phyloP scores from a whole-genome alignment of 2,888 invertebrate species.

The Dasysyrphus tricinctus region DNA sequence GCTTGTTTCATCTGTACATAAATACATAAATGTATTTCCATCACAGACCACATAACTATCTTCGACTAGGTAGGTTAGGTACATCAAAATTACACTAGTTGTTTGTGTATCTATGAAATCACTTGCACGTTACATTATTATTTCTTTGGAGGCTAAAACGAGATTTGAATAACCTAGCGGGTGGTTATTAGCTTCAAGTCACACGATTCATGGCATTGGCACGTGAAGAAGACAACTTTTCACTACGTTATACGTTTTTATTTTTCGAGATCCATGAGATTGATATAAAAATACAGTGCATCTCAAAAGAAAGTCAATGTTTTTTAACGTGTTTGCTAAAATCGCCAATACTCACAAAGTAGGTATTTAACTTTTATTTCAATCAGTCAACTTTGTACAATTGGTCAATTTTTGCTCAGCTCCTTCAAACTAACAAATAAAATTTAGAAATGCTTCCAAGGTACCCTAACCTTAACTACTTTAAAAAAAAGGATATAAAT shows the following conservation, averaged over 20 bases:
- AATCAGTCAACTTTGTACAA: too few species aligned
- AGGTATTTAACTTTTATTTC: too few species aligned
- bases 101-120: constrained; percentile 39
- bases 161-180: constrained; percentile 59
- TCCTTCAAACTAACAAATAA: too few species aligned
- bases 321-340: neutral
- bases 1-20: constrained; percentile 43
- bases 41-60: neutral
- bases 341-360: too few species aligned
- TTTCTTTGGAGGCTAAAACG: constrained; percentile 51
- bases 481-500: too few species aligned
- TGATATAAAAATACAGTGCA: neutral
- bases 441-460: too few species aligned
- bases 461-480: too few species aligned
- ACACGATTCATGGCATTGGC: constrained; percentile 49
- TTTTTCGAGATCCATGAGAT: neutral
- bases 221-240: constrained; percentile 52
- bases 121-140: constrained; percentile 49
- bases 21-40: neutral
- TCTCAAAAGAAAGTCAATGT: neutral
- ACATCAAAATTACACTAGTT: constrained; percentile 4
- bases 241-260: neutral
- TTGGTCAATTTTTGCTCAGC: too few species aligned
- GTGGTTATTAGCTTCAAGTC: constrained; percentile 40
- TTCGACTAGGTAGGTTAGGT: neutral